phyloP scores from a whole-genome alignment of 2,113 vertebrate genomes.

The Lampris incognitus region DNA sequence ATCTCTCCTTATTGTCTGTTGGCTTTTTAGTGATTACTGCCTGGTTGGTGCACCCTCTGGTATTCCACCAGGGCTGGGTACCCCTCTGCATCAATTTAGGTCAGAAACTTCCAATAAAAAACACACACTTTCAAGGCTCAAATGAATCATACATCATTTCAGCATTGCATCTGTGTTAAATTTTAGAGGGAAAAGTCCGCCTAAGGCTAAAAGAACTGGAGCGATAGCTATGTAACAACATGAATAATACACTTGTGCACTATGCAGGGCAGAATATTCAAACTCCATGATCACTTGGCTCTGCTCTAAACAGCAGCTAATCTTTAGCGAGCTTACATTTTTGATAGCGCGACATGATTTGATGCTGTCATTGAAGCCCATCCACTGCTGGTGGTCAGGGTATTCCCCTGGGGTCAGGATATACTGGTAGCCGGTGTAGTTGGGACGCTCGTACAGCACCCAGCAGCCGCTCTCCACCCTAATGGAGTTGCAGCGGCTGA shows the following conservation, averaged over 20 bases:
- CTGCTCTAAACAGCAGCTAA: background rate
- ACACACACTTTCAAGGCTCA: background rate
- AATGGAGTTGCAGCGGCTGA: constrained; percentile 77
- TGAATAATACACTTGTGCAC: background rate
- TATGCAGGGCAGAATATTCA: background rate
- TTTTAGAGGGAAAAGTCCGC: background rate
- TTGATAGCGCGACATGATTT: constrained; percentile 73
- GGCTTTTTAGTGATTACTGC: constrained; percentile 63
- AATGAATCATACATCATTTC: background rate
- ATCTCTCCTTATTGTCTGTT: constrained; percentile 66
- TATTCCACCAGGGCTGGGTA: constrained; percentile 44
- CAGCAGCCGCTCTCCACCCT: constrained; percentile 78
- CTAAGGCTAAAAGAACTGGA: too few species aligned
- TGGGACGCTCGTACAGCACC: constrained; percentile 74
- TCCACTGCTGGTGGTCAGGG: constrained; percentile 73
- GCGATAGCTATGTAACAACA: background rate
- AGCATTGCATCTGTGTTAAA: background rate
- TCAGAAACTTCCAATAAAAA: constrained; percentile 1
- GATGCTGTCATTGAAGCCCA: constrained; percentile 74
- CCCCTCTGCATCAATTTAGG: constrained; percentile 23
- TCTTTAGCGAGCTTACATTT: constrained; percentile 55
- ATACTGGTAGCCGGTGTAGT: constrained; percentile 74
- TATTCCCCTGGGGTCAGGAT: constrained; percentile 75
- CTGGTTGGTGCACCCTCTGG: constrained; percentile 61
- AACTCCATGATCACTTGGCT: background rate